Evolutionary conservation across 2,113 vertebrate genomes (phyloP).

Genomic region (Myiopsitta monachus): DNA sequence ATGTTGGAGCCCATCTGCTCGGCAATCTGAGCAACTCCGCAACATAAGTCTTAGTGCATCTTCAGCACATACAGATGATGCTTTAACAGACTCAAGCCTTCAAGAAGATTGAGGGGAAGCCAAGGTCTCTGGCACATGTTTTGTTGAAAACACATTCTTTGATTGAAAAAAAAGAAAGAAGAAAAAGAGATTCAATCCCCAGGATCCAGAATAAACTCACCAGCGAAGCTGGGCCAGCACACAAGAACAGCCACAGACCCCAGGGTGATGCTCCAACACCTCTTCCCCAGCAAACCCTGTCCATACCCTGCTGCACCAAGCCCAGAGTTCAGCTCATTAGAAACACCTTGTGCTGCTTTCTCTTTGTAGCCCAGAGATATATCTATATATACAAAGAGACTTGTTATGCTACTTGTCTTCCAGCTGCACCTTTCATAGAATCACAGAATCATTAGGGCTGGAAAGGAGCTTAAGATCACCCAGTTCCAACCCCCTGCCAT

Average conservation of each 20-base stretch:
- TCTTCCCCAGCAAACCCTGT: neutral
- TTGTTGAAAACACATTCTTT: slow-evolving; percentile 59
- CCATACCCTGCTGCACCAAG: neutral
- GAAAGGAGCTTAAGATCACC: too few relatives aligned
- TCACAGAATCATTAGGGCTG: too few relatives aligned
- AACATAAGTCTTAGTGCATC: slow-evolving; percentile 56
- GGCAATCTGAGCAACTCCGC: slow-evolving; percentile 51
- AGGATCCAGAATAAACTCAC: neutral
- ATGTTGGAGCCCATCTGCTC: slow-evolving; percentile 71
- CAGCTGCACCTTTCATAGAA: neutral
- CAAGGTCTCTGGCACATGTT: slow-evolving; percentile 58
- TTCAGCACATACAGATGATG: slow-evolving; percentile 66
- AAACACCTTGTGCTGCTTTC: neutral
- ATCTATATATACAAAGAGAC: neutral
- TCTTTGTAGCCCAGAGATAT: neutral
- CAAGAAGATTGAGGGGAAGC: slow-evolving; percentile 64
- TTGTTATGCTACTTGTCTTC: neutral
- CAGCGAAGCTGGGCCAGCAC: neutral
- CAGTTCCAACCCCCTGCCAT: too few relatives aligned
- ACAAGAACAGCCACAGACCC: neutral
- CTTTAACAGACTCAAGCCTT: slow-evolving; percentile 51
- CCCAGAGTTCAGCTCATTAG: neutral
- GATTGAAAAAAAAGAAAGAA: neutral
- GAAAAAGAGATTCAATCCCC: neutral
- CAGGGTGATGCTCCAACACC: neutral